Evolutionary conservation across 2,888 invertebrate genomes (phyloP), one percentile per base, ranked within the genome.

Genomic region (Thecophora atra): DNA sequence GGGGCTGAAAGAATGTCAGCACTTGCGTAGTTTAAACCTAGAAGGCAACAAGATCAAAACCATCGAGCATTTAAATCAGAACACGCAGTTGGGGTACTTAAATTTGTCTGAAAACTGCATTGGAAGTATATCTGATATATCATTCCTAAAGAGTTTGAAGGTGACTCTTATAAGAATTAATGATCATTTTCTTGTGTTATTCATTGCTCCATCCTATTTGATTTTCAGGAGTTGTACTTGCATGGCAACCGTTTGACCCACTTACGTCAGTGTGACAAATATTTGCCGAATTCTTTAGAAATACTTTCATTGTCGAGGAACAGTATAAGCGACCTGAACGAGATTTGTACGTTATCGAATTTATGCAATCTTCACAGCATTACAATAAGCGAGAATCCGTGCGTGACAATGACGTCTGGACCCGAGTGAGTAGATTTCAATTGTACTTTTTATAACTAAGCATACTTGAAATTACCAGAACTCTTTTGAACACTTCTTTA

Each of bases 81-180:
- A 95, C 84, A 88, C 90, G 62, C 92, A 93, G 82, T 87, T 97
- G 84, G 94, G 95, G 83, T 91, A 92, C 84, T 87, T 97, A 78
- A 97, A 97, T 88, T 87, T 97, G 77, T 95, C 96, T 4, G 95
- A 95, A 84, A 97, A 97, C 85, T 92, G 91, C 83, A 95, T 97
- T 81, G 91, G 93, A 70, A 91, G 92, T 80, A 90, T 97, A 74
- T 91, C 93, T 77, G 96, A 97, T 88, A 90, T 97, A 76, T 94
- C 95, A 26, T 92, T 91, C 86, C 87, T 97, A 79, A 92, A 92
- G 81, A 90, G 89, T 83, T 89, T 97, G 68, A 95, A 95, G 91
- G 96, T 95, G 88, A 87, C 84, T 63, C 6, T 15, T 5, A 47
- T 42, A 19, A 15, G 17, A 30, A 30, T 44, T 30, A 62, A 8